phyloP scores from a whole-genome alignment of 2,888 invertebrate genomes.

The Ptychoptera albimana region DNA sequence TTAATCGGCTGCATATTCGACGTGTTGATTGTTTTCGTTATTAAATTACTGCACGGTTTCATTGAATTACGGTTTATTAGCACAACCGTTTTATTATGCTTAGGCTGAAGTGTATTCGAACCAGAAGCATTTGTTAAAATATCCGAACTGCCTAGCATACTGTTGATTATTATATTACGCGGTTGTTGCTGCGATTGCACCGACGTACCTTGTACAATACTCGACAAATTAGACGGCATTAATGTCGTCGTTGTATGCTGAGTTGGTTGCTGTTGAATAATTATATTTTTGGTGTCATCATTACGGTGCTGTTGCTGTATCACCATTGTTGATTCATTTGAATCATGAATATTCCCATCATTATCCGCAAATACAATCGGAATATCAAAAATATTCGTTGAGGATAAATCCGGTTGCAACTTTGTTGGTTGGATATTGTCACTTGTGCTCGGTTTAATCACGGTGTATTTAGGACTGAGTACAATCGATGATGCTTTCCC shows the following conservation, averaged over 20 bases:
- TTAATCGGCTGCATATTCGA: slow-evolving; percentile 15
- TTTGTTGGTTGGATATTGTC: slow-evolving; percentile 13
- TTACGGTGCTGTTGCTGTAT: neutral
- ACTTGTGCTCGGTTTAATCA: slow-evolving; percentile 20
- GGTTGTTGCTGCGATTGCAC: slow-evolving; percentile 3
- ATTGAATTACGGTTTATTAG: slow-evolving; percentile 27
- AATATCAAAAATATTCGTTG: slow-evolving; percentile 43
- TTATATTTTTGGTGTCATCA: too few species aligned
- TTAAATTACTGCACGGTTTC: slow-evolving; percentile 22
- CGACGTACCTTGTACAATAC: slow-evolving; percentile 2
- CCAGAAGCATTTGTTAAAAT: neutral
- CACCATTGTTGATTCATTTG: neutral
- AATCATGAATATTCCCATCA: slow-evolving; percentile 23
- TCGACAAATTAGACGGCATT: slow-evolving; percentile 1
- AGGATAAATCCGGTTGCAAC: slow-evolving; percentile 29
- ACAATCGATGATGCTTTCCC: slow-evolving; percentile 11
- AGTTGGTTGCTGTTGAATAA: slow-evolving; percentile 8
- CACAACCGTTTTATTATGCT: slow-evolving; percentile 22
- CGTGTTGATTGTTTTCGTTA: slow-evolving; percentile 13
- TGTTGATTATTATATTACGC: neutral
- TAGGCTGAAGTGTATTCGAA: slow-evolving; percentile 7
- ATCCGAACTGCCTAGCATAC: neutral
- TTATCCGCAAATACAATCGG: slow-evolving; percentile 51
- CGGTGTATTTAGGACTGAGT: slow-evolving; percentile 21
- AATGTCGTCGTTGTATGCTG: slow-evolving; percentile 6